These are phyloP conservation scores for Noturus placidus DNA, from an alignment of 2,113 vertebrate genomes.

Conservation along the genomic window DNA sequence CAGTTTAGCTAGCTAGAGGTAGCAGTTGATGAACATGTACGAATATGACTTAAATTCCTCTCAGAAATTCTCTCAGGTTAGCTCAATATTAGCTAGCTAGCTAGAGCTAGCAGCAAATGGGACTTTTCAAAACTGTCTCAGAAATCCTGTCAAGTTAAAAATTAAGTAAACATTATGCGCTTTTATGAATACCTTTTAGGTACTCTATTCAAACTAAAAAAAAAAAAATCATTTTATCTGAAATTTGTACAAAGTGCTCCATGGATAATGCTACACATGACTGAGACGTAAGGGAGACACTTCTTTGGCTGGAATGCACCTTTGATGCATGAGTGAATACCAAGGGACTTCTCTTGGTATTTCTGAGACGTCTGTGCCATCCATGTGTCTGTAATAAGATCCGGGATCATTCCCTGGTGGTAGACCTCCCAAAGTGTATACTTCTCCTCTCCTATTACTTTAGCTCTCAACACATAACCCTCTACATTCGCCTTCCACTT, in stretches of 20 bases:
- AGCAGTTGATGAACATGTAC: not conserved
- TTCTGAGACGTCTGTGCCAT: constrained; percentile 20
- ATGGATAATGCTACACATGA: not conserved
- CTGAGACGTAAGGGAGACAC: not conserved
- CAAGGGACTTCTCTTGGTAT: not conserved
- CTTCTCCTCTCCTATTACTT: not conserved
- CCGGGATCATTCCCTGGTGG: constrained; percentile 10
- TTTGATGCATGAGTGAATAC: constrained; percentile 26
- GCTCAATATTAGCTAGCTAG: not conserved
- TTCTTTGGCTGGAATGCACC: constrained; percentile 29
- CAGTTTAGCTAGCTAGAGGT: not conserved
- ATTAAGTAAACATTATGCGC: not conserved
- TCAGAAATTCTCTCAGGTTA: not conserved
- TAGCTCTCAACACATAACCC: not conserved
- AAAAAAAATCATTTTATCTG: constrained; percentile 78
- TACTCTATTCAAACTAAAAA: not conserved
- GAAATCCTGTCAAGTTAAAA: not conserved
- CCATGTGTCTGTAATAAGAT: constrained; percentile 36
- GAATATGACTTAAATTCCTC: not conserved
- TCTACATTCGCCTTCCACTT: not conserved
- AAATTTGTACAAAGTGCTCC: constrained; percentile 76
- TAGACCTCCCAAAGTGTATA: constrained; percentile 38
- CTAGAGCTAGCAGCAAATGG: not conserved
- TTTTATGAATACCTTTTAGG: not conserved
- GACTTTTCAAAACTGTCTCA: not conserved